Percentiles rank a stretch among this genome's conserved stretches.
Evolutionary conservation across 2,113 vertebrate species (phyloP).

Genomic region (Pteronura brasiliensis): DNA sequence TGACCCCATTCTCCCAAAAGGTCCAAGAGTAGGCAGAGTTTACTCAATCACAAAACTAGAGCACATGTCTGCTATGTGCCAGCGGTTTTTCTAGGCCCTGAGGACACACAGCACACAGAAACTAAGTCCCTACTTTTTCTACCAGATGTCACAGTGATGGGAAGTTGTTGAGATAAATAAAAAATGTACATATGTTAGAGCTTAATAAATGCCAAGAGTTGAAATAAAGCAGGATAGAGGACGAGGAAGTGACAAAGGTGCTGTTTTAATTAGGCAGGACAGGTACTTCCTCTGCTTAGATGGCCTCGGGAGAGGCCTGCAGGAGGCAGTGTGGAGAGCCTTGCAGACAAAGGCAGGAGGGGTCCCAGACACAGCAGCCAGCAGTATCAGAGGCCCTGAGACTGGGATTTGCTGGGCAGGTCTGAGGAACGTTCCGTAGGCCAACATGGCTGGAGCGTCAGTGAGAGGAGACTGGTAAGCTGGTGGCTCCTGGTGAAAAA

Average conservation of each 20-base stretch:
- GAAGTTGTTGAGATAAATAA: not conserved
- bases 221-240: not conserved
- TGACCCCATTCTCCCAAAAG: no score
- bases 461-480: not conserved
- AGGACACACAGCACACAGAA: no score
- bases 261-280: not conserved
- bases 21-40: not conserved
- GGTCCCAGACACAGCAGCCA: not conserved
- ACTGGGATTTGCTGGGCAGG: not conserved
- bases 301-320: not conserved
- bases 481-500: not conserved
- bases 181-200: not conserved
- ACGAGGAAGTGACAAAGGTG: no score
- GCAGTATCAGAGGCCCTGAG: not conserved
- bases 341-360: accelerated
- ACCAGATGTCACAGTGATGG: accelerated
- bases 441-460: not conserved
- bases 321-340: not conserved
- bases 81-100: no score
- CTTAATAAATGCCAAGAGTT: not conserved
- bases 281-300: not conserved
- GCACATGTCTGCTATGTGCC: not conserved
- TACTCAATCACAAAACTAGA: not conserved
- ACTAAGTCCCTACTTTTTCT: not conserved
- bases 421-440: no score